Base-by-base conservation (phyloP, 2,888 invertebrate genomes). In the Sminthurinus aureus region DNA sequence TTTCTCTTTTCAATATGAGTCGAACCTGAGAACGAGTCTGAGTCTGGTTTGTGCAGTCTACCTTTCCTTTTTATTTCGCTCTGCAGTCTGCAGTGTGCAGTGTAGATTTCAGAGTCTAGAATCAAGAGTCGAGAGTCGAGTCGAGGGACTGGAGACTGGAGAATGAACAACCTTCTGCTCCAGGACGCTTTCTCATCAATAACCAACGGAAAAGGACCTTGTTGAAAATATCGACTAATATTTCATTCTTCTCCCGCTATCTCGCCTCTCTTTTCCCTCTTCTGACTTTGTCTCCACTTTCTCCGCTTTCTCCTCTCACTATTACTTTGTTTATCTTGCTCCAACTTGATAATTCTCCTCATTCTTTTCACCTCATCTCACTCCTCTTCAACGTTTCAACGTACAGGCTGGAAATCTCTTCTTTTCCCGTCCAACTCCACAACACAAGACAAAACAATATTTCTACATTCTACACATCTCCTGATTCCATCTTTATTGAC, bases 141-240 rank as follows among this genome's bases (percentile, higher is more conserved):
- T 38, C 1, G 3, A 38, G 38, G 6, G 6, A 38, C 38, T 38
- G 6, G 38, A 38, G 38, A 38, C 3, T 38, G 6, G 38, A 38
- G 6, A 38, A 38, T 1, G 3, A 12, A 67, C 71, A 24, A 26
- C 71, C 24, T 71, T 71, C 71, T 71, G 4, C 71, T 71, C 24
- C 71, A 71, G 20, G 71, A 71, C 71, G 4, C 71, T 24, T 71
- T 24, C 71, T 71, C 71, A 71, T 71, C 71, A 71, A 71, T 71
- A 71, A 71, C 71, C 2, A 3, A 58, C 58, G 15, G 18, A 58
- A 13, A 58, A 58, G 58, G 18, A 58, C 58, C 58, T 58, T 58
- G 58, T 71, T 71, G 22, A 22, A 71, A 71, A 71, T 67, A 67
- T 67, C 67, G 4, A 67, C 6, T 71, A 71, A 71, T 24, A 71